phyloP scores from a whole-genome alignment of 2,888 invertebrate species.

The Eurytoma adleriae region DNA sequence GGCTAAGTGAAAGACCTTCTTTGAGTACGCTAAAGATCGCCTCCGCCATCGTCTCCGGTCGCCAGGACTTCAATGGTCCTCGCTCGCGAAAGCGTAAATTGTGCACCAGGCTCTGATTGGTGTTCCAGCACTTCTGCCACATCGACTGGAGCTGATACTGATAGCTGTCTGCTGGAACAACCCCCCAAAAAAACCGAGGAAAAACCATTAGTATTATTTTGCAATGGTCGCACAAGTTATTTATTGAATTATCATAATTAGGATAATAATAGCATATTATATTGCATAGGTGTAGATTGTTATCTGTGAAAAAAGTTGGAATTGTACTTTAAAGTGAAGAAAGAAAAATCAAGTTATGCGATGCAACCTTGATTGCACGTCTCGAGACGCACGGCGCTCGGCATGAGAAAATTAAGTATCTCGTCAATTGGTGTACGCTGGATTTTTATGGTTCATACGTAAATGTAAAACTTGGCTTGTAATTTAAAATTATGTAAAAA shows the following conservation, averaged over 20 bases:
- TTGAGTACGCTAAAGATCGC: constrained; percentile 95
- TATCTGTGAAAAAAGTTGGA: too few relatives aligned
- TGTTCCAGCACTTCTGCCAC: constrained; percentile 98
- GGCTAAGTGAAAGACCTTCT: constrained; percentile 91
- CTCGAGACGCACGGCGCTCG: too few relatives aligned
- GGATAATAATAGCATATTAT: not conserved
- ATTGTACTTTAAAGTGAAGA: too few relatives aligned
- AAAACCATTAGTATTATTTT: constrained; percentile 53
- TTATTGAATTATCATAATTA: not conserved
- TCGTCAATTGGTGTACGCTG: too few relatives aligned
- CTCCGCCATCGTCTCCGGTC: constrained; percentile 96
- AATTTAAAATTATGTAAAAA: constrained; percentile 13
- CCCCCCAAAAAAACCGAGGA: constrained; percentile 70
- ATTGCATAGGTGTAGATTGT: too few relatives aligned
- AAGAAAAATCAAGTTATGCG: too few relatives aligned
- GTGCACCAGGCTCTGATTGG: constrained; percentile 93
- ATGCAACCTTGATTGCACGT: too few relatives aligned
- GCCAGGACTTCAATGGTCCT: constrained; percentile 94
- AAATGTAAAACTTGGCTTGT: not conserved
- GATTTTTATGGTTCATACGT: too few relatives aligned
- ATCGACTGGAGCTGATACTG: constrained; percentile 95
- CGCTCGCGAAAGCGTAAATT: constrained; percentile 94
- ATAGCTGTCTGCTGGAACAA: constrained; percentile 90
- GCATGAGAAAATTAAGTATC: too few relatives aligned
- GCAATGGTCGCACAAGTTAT: not conserved